A percentile compares a stretch with the other conserved stretches of the same genome.
These are phyloP conservation scores for Hydra vulgaris DNA, from an alignment of 30 jellyfish, hydroid and myxozoan genomes.

Conservation along the genomic window DNA sequence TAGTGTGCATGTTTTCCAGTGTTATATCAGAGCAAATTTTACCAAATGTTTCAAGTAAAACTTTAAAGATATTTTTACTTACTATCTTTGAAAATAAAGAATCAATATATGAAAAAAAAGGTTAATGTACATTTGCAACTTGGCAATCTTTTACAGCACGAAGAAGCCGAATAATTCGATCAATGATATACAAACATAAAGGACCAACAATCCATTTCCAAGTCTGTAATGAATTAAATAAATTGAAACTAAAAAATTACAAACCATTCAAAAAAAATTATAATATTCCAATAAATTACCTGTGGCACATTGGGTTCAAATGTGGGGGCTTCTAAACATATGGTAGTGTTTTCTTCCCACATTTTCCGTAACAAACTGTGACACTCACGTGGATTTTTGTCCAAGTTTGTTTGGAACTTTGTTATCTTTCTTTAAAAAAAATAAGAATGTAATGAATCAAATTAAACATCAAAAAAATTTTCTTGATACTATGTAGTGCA, in stretches of 20 bases:
- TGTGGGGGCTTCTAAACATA: slow-evolving; percentile 29
- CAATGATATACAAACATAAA: slow-evolving; percentile 36
- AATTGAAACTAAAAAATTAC: background rate
- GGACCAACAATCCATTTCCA: slow-evolving; percentile 84
- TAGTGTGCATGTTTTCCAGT: too few species aligned
- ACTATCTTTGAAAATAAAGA: too few species aligned
- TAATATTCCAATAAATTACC: slow-evolving; percentile 27
- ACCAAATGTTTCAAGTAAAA: too few species aligned
- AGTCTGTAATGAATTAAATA: slow-evolving; percentile 30
- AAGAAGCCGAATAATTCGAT: slow-evolving; percentile 35
- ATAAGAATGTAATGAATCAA: background rate
- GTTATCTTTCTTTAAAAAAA: slow-evolving; percentile 41
- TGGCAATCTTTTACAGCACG: slow-evolving; percentile 17
- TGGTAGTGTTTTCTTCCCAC: slow-evolving; percentile 1
- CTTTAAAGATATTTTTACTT: too few species aligned
- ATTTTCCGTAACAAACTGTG: slow-evolving; percentile 20
- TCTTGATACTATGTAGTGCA: too few species aligned
- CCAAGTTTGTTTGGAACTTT: slow-evolving; percentile 51
- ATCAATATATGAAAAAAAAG: slow-evolving; percentile 3
- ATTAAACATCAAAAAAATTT: background rate
- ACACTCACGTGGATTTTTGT: slow-evolving; percentile 42
- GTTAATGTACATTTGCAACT: slow-evolving; percentile 13
- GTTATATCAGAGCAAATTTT: too few species aligned
- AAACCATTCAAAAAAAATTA: background rate
- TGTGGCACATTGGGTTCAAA: slow-evolving; percentile 59